Base-by-base conservation (phyloP, 2,888 invertebrate genomes). In the Osmoderma eremita region DNA sequence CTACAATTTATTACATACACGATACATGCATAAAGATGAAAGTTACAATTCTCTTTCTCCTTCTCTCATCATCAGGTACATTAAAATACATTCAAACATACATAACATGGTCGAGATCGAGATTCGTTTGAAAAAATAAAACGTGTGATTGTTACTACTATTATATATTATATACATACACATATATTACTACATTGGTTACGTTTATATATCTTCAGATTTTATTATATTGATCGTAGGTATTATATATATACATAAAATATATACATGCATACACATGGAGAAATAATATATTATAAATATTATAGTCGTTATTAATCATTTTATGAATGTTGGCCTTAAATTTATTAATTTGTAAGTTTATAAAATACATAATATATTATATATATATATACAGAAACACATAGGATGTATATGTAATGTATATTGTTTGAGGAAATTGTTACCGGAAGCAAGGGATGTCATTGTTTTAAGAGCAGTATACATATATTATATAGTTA, bases 321-420 rank as follows among this genome's bases (percentile, higher is more conserved):
- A 56, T 65, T 65, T 65, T 62, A 62, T 67, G 49, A 68, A 68
- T 56, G 65, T 68, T 68, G 68, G 65, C 65, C 68, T 65, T 68
- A 65, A 68, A 68, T 65, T 67, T 38, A 42, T 67, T 67, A 62
- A 53, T 62, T 63, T 67, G 54, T 58, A 61, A 68, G 58, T 45
- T 58, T 38, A 51, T 48, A 54, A 56, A 30, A 49, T 36, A 48
- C 42, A 64, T 38, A 48, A 30, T 42, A 53, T 64, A 64, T 64
- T 45, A 49, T 49, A 48, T 36, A 45, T 45, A 56, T n/a, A 38
- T 36, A 48, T 48, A 56, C 18, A 38, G 2, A 42, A 30, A 30
- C 6, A 30, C 36, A 62, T 30, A 24, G 30, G 38, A 48, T 61
- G 24, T 30, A 62, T 62, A 63, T 18, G 17, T 54, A 50, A 50